Evolutionary conservation across 2,797 vertebrate genomes (phyloP).

Genomic region (Siniperca scherzeri): DNA sequence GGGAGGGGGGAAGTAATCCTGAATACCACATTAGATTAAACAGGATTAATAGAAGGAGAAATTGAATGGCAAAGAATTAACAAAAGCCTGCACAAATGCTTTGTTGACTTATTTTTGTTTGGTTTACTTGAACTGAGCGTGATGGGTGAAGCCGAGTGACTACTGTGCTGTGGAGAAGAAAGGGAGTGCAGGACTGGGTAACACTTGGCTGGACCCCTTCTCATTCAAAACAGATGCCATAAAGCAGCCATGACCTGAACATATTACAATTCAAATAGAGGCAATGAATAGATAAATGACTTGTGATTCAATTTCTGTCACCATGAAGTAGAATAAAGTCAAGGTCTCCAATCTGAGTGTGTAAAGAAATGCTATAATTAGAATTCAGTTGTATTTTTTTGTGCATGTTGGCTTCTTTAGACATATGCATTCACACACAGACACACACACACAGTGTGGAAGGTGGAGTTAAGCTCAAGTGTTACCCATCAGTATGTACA

Average conservation of each 20-base stretch:
- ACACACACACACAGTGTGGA: background rate
- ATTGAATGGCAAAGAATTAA: constrained; percentile 38
- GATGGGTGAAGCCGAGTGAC: constrained; percentile 77
- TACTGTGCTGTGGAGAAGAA: constrained; percentile 52
- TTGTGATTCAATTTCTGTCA: background rate
- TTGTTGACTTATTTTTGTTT: constrained; percentile 7
- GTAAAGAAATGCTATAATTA: background rate
- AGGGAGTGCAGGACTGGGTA: constrained; percentile 63
- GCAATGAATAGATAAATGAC: background rate
- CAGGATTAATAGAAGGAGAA: constrained; percentile 42
- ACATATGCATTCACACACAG: constrained; percentile 19
- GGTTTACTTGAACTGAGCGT: constrained; percentile 46
- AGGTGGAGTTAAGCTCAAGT: constrained; percentile 62
- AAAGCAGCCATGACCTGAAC: constrained; percentile 37
- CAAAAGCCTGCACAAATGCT: constrained; percentile 32
- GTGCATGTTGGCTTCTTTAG: constrained; percentile 36
- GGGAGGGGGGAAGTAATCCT: constrained; percentile 20
- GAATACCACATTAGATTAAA: constrained; percentile 45
- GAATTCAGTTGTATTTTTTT: background rate
- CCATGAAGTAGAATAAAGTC: background rate
- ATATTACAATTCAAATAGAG: background rate
- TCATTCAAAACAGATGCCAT: constrained; percentile 28
- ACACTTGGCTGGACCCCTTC: constrained; percentile 69
- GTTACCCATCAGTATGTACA: constrained; percentile 63
- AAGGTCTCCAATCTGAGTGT: constrained; percentile 10